Conservation (phyloP, 1,140 invertebrate genomes). For the Theocolax elegans region DNA sequence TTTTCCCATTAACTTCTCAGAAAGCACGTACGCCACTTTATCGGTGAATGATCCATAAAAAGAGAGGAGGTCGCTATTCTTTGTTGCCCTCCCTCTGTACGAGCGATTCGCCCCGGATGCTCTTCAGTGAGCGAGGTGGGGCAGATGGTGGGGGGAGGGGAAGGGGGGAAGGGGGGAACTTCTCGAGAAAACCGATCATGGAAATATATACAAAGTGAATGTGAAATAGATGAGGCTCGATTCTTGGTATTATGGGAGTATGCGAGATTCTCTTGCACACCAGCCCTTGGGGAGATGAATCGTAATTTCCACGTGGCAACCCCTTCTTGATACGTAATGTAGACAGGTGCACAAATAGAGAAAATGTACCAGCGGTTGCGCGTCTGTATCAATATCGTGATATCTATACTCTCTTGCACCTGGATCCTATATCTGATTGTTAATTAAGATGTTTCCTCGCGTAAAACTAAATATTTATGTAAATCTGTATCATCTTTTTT, state of each 20-base stretch:
- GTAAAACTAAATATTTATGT: too few species aligned
- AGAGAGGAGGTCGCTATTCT: conserved; percentile 6
- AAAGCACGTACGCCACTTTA: conserved; percentile 15
- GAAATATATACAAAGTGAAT: conserved; percentile 25
- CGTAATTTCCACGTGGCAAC: background rate
- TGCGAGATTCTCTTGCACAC: background rate
- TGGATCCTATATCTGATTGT: too few species aligned
- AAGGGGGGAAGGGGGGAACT: background rate
- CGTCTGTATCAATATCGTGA: too few species aligned
- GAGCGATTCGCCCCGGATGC: conserved; percentile 1
- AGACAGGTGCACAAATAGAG: background rate
- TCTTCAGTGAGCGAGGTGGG: too few species aligned
- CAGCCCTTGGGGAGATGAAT: background rate
- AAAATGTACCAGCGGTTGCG: background rate
- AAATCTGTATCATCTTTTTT: too few species aligned
- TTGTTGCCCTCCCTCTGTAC: background rate
- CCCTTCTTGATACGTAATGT: conserved; percentile 4
- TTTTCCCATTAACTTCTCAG: background rate
- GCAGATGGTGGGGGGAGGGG: too few species aligned
- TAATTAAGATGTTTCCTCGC: too few species aligned
- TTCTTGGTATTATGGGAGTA: background rate
- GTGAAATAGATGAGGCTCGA: background rate
- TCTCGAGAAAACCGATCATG: conserved; percentile 29
- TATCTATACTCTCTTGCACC: too few species aligned
- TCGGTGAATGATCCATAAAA: conserved; percentile 35